Evolutionary conservation across 1,140 invertebrate genomes (phyloP).

Genomic region (Drosophila orena): DNA sequence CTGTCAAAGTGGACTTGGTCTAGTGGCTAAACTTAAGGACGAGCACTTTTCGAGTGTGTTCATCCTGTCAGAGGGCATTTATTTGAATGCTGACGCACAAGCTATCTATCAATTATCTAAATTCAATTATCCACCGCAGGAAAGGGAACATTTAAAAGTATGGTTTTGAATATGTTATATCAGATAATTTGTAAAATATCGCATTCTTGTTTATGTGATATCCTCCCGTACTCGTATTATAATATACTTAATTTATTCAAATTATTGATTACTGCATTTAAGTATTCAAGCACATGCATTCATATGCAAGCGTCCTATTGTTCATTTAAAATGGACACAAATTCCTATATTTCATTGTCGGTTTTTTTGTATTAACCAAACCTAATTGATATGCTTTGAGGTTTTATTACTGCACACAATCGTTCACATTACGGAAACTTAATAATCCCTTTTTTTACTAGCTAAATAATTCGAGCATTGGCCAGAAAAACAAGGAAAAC

Average conservation of each 20-base stretch:
- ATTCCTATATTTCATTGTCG: not conserved
- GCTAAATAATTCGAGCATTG: conserved; percentile 11
- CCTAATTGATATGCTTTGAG: conserved; percentile 11
- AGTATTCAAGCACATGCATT: not conserved
- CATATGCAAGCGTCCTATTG: not conserved
- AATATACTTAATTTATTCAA: too few relatives aligned
- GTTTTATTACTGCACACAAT: conserved; percentile 4
- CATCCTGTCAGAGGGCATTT: conserved; percentile 11
- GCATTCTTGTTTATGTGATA: too few relatives aligned
- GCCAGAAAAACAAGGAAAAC: conserved; percentile 10
- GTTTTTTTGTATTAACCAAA: not conserved
- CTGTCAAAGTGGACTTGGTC: conserved; percentile 22
- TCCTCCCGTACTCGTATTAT: too few relatives aligned
- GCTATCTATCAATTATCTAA: conserved; percentile 1
- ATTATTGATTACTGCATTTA: too few relatives aligned
- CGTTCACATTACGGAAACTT: conserved; percentile 16
- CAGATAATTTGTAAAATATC: too few relatives aligned
- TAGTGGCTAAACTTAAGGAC: conserved; percentile 10
- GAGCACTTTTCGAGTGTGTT: conserved; percentile 13
- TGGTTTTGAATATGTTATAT: too few relatives aligned
- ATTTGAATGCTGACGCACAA: not conserved
- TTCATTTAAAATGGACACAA: not conserved
- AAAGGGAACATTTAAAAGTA: not conserved
- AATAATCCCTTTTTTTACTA: conserved; percentile 9
- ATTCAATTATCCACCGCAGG: not conserved